phyloP scores from a whole-genome alignment of 92 coral and sea anemone genomes.

The Metridium senile region DNA sequence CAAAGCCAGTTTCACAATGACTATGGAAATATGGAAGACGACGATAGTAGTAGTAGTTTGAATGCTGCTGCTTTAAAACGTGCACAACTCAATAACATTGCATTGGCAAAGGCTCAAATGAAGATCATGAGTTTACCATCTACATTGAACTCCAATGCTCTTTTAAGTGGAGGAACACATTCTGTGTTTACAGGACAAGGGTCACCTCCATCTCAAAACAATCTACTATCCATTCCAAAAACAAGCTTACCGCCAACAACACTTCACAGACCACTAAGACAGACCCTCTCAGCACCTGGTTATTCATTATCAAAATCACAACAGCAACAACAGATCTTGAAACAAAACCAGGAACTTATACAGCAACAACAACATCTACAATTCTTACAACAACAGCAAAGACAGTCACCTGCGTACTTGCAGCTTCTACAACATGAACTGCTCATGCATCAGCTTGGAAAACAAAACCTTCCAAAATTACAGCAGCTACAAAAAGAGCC shows the following conservation, averaged over 20 bases:
- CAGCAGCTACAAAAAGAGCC: conserved; percentile 84
- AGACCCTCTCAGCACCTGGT: conserved; percentile 91
- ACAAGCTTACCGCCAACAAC: conserved; percentile 48
- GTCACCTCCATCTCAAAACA: conserved; percentile 68
- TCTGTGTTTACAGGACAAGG: conserved; percentile 55
- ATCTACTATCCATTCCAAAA: conserved; percentile 54
- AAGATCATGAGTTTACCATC: conserved; percentile 60
- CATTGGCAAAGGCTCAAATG: conserved; percentile 88
- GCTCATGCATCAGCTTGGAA: conserved; percentile 70
- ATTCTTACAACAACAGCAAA: conserved; percentile 76
- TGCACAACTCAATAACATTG: conserved; percentile 87
- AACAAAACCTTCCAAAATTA: conserved; percentile 71
- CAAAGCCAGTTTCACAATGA: conserved; percentile 80
- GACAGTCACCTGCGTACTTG: conserved; percentile 57
- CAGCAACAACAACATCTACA: conserved; percentile 94
- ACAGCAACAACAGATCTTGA: conserved; percentile 69
- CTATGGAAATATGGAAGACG: conserved; percentile 94
- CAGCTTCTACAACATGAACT: conserved; percentile 91
- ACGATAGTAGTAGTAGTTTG: conserved; percentile 85
- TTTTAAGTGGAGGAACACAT: conserved; percentile 51
- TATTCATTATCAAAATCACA: conserved; percentile 77
- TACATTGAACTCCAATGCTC: conserved; percentile 59
- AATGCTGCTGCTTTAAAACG: conserved; percentile 86
- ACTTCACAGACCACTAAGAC: conserved; percentile 78
- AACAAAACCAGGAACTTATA: conserved; percentile 78